A percentile compares a stretch with the other conserved stretches of the same genome.
These are phyloP conservation scores for Lithophane semibrunnea DNA, from an alignment of 2,888 invertebrate species.

Conservation along the genomic window DNA sequence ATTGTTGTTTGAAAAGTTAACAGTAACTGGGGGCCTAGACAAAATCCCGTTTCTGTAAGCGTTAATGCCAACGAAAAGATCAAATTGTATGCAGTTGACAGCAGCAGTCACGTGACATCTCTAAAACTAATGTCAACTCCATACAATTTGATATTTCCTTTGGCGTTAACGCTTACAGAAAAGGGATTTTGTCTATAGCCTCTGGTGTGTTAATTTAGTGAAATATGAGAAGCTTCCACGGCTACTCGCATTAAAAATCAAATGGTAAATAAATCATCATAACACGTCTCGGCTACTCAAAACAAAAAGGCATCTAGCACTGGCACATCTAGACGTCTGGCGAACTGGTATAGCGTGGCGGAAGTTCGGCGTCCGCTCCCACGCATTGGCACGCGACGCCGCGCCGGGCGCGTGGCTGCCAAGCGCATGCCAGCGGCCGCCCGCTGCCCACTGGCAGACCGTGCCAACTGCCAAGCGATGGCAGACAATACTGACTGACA, in stretches of 20 bases:
- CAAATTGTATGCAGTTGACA: too few species aligned
- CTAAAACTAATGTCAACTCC: too few species aligned
- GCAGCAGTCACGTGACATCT: too few species aligned
- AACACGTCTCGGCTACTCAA: conserved; percentile 30
- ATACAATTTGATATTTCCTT: too few species aligned
- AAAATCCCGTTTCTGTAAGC: too few species aligned
- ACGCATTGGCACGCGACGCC: conserved; percentile 85
- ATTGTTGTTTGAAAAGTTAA: neutral
- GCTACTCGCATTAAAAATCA: neutral
- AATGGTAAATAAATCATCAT: conserved; percentile 19
- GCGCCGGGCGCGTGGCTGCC: conserved; percentile 66
- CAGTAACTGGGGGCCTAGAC: too few species aligned
- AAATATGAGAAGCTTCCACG: conserved; percentile 5
- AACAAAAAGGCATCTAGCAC: conserved; percentile 39
- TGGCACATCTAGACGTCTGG: conserved; percentile 63
- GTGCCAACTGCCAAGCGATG: conserved; percentile 56
- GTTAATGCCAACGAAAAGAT: too few species aligned
- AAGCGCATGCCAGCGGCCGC: conserved; percentile 62
- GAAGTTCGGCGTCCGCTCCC: conserved; percentile 84
- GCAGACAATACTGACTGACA: conserved; percentile 6
- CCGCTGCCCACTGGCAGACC: conserved; percentile 44
- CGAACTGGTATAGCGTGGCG: conserved; percentile 74
- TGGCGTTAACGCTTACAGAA: too few species aligned
- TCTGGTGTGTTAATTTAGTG: neutral
- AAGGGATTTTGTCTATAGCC: too few species aligned